Percentiles rank a stretch among this genome's conserved stretches.
These are phyloP conservation scores for Phasia obesa DNA, from an alignment of 2,888 invertebrate species.

Conservation along the genomic window DNA sequence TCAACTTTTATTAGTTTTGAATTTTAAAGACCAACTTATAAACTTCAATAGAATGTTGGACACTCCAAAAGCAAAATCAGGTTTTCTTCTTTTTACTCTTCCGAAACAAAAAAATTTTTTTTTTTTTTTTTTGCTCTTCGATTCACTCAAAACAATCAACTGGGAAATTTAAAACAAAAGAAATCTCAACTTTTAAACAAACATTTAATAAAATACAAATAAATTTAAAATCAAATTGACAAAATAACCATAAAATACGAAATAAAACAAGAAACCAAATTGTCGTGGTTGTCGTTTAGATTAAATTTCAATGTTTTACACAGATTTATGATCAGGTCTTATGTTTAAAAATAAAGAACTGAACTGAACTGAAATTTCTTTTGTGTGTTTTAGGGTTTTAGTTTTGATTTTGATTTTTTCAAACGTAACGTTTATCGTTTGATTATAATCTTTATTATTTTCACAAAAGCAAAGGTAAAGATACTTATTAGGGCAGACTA, in stretches of 20 bases:
- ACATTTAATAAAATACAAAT: slow-evolving; percentile 43
- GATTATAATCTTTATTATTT: slow-evolving; percentile 54
- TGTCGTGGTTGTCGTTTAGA: slow-evolving; percentile 60
- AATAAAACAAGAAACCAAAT: slow-evolving; percentile 45
- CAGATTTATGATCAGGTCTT: slow-evolving; percentile 65
- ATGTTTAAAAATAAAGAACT: slow-evolving; percentile 47
- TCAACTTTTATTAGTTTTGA: no score
- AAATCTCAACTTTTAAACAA: slow-evolving; percentile 18
- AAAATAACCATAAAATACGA: slow-evolving; percentile 39
- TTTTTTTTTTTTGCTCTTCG: not conserved
- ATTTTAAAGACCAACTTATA: no score
- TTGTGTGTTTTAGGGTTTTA: slow-evolving; percentile 1
- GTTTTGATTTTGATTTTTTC: not conserved
- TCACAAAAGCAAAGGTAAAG: slow-evolving; percentile 15
- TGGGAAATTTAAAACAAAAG: slow-evolving; percentile 46
- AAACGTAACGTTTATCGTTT: slow-evolving; percentile 46
- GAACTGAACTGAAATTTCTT: slow-evolving; percentile 39
- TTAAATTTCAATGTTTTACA: slow-evolving; percentile 64
- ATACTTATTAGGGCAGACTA: slow-evolving; percentile 1
- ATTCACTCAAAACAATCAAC: slow-evolving; percentile 22
- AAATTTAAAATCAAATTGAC: slow-evolving; percentile 47
- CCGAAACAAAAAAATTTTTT: no score
- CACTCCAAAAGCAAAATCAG: no score
- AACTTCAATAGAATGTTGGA: no score
- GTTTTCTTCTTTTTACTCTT: no score